A percentile compares a stretch with the other conserved stretches of the same genome.
Evolutionary conservation across 1,140 invertebrate species (phyloP).

Genomic region (Nasonia vitripennis): DNA sequence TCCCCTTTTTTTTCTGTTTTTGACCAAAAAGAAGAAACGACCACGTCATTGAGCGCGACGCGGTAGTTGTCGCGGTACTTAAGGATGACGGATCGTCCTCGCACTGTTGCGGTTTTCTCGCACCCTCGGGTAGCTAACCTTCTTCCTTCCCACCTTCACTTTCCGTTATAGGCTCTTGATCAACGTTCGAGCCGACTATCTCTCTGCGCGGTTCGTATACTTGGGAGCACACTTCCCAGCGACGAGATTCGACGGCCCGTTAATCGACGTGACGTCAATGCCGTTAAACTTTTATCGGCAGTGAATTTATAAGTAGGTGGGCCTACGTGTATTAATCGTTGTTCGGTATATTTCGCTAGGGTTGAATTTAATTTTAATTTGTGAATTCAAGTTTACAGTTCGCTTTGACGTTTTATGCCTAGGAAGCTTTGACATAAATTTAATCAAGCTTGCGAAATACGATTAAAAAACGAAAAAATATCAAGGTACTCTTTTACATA

Average conservation of each 20-base stretch:
- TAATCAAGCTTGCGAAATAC: too few species aligned
- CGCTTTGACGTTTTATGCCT: too few species aligned
- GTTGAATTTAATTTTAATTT: too few species aligned
- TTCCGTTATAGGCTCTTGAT: neutral
- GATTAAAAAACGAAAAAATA: too few species aligned
- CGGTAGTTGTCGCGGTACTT: conserved; percentile 22
- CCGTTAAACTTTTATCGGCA: neutral
- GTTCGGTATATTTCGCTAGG: too few species aligned
- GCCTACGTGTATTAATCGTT: neutral
- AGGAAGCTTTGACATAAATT: too few species aligned
- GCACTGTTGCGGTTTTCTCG: neutral
- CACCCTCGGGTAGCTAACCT: neutral
- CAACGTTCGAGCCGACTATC: neutral
- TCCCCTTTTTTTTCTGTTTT: neutral
- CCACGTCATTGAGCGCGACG: neutral
- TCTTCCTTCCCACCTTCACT: neutral
- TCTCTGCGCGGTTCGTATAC: neutral
- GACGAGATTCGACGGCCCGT: neutral
- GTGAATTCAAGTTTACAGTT: too few species aligned
- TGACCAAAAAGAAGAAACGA: neutral
- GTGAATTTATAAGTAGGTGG: neutral
- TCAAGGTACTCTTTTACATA: too few species aligned
- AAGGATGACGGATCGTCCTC: conserved; percentile 31
- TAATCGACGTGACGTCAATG: neutral
- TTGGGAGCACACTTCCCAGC: neutral